A percentile compares a stretch with the other conserved stretches of the same genome.
These are phyloP conservation scores for Aphidius gifuensis DNA, from an alignment of 1,140 invertebrate genomes.

Conservation along the genomic window DNA sequence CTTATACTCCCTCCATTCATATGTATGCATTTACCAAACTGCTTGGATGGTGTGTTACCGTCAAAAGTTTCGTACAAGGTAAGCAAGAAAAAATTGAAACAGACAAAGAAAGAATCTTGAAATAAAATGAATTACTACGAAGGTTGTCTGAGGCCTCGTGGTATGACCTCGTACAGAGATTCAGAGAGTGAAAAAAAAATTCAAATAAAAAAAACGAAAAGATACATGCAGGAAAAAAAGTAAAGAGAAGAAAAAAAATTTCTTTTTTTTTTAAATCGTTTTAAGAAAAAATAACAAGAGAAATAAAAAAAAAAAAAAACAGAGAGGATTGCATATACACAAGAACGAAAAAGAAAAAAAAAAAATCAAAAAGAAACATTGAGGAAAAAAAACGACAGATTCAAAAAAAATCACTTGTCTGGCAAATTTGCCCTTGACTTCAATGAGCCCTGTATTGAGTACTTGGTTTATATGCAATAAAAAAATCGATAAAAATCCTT, in stretches of 20 bases:
- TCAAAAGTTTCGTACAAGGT: not conserved
- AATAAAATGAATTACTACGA: constrained; percentile 8
- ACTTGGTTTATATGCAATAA: no score
- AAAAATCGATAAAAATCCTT: no score
- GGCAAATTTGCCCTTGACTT: not conserved
- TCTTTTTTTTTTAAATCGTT: no score
- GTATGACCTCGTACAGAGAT: constrained; percentile 18
- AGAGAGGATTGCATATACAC: constrained; percentile 3
- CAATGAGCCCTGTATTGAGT: not conserved
- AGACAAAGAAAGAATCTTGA: not conserved
- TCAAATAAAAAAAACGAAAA: constrained; percentile 26
- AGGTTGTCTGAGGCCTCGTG: constrained; percentile 19
- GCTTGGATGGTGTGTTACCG: no score
- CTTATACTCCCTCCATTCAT: not conserved
- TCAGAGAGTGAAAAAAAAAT: constrained; percentile 22
- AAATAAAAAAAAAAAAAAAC: constrained; percentile 17
- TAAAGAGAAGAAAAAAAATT: constrained; percentile 21
- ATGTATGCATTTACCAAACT: no score
- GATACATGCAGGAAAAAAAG: constrained; percentile 21
- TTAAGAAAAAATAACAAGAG: not conserved
- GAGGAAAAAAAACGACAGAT: constrained; percentile 6
- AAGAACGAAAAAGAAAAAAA: constrained; percentile 1
- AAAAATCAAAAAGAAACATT: not conserved
- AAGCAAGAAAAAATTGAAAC: constrained; percentile 6
- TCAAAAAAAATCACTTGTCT: not conserved